Percentiles rank a stretch among this genome's conserved stretches.
phyloP scores from a whole-genome alignment of 1,140 invertebrate genomes.

The Muscidifurax raptorellus region DNA sequence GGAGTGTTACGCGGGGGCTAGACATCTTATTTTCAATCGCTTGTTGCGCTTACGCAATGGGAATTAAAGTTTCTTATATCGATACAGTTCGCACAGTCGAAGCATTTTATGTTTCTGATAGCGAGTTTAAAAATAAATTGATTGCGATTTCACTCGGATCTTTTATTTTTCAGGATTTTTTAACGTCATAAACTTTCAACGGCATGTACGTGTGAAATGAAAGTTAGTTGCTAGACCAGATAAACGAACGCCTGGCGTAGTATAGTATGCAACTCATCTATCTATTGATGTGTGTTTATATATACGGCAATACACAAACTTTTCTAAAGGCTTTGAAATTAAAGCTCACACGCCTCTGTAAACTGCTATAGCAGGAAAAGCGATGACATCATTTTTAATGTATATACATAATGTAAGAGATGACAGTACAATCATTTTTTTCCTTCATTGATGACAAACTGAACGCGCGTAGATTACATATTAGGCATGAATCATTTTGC shows the following conservation, averaged over 20 bases:
- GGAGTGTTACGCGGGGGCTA: background rate
- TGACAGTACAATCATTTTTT: no score
- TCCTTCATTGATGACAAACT: no score
- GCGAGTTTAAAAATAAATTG: background rate
- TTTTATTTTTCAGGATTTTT: background rate
- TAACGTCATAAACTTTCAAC: background rate
- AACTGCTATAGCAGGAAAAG: background rate
- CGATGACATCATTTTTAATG: background rate
- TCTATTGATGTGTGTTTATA: background rate
- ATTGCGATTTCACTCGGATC: conserved; percentile 12
- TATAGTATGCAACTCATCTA: background rate
- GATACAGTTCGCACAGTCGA: background rate
- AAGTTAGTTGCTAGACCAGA: background rate
- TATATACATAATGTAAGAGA: no score
- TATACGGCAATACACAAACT: background rate
- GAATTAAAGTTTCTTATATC: background rate
- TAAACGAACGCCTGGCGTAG: background rate
- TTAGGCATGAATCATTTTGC: no score
- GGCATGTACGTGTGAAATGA: background rate
- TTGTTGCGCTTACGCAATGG: background rate
- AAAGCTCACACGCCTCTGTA: background rate
- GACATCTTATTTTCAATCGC: background rate
- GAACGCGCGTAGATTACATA: no score
- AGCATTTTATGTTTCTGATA: background rate
- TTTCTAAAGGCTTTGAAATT: background rate